A percentile compares a stretch with the other conserved stretches of the same genome.
phyloP scores from a whole-genome alignment of 1,140 invertebrate species.

The Apocrypta bakeri region DNA sequence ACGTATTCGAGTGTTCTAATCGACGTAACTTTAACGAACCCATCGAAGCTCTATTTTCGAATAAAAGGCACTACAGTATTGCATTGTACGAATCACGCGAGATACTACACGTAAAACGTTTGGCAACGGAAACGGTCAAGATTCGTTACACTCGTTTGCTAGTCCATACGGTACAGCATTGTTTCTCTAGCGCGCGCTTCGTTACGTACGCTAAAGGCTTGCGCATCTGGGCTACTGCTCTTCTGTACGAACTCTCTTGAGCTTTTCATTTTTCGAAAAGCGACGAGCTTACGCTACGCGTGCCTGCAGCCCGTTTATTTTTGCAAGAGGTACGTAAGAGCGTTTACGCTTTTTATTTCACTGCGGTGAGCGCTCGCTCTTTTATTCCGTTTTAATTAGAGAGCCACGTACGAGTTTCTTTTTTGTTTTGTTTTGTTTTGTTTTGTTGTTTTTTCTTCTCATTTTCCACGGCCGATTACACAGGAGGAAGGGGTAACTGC shows the following conservation, averaged over 20 bases:
- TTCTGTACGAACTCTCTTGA: neutral
- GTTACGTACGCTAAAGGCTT: neutral
- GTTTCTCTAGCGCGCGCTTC: neutral
- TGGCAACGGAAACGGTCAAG: constrained; percentile 23
- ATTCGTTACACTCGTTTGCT: neutral
- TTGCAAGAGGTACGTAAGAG: neutral
- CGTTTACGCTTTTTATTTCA: constrained; percentile 25
- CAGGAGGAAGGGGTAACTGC: neutral
- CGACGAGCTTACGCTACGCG: neutral
- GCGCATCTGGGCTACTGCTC: neutral
- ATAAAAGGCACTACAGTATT: neutral
- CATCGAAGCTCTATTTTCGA: neutral
- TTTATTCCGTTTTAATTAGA: constrained; percentile 48
- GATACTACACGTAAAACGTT: too few relatives aligned
- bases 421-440: too few relatives aligned
- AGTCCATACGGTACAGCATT: neutral
- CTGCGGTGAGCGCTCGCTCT: neutral
- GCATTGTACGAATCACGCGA: too few relatives aligned
- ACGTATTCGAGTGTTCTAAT: too few relatives aligned
- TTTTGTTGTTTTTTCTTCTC: too few relatives aligned
- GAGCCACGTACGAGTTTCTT: constrained; percentile 20
- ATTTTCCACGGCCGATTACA: constrained; percentile 17
- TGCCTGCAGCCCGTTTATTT: constrained; percentile 5
- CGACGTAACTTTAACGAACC: too few relatives aligned
- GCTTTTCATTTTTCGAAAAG: constrained; percentile 37